A percentile compares a stretch with the other conserved stretches of the same genome.
Evolutionary conservation across 2,113 vertebrate species (phyloP).

Genomic region (Danio rerio): GRCz12tu NC_133181.1:3617001-3617500

Average conservation of each 20-base stretch:
- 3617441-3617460: no score
- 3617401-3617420: no score
- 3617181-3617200: constrained; percentile 66
- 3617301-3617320: no score
- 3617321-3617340: no score
- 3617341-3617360: no score
- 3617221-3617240: constrained; percentile 44
- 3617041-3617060: constrained; percentile 42
- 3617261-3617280: no score
- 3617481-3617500: no score
- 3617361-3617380: no score
- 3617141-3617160: constrained; percentile 65
- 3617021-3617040: neutral
- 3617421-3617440: no score
- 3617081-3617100: constrained; percentile 54
- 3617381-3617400: no score
- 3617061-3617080: constrained; percentile 10
- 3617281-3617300: no score
- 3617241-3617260: constrained; percentile 47
- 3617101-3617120: constrained; percentile 46
- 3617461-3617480: no score
- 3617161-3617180: constrained; percentile 59
- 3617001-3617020: constrained; percentile 5
- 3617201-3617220: constrained; percentile 7
- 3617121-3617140: constrained; percentile 51